Conservation (phyloP, 2,113 vertebrate genomes). For the Chroicocephalus ridibundus region DNA sequence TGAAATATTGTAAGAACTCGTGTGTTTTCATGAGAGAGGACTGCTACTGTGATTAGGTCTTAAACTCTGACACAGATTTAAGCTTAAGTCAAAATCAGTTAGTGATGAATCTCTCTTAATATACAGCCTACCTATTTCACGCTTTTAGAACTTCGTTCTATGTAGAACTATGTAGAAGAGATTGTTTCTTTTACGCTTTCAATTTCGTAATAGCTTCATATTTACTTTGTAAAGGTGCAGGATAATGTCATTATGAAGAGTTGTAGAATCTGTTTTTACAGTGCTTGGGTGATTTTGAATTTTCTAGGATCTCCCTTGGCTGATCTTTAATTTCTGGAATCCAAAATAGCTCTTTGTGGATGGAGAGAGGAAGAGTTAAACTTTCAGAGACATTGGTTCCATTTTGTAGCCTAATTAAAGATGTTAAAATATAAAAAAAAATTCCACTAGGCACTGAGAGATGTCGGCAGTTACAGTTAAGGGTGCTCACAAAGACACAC, state of each 20-base stretch:
- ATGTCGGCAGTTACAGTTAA: neutral
- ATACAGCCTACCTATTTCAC: neutral
- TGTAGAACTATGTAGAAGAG: neutral
- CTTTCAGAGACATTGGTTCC: neutral
- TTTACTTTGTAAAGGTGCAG: neutral
- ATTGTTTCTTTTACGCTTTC: neutral
- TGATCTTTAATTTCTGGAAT: neutral
- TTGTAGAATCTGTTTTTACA: neutral
- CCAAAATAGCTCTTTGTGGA: neutral
- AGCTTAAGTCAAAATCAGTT: neutral
- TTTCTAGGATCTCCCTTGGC: neutral
- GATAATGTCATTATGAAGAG: neutral
- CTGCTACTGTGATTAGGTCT: neutral
- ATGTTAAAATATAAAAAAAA: neutral
- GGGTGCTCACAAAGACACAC: neutral
- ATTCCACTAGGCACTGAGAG: neutral
- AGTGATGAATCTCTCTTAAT: neutral
- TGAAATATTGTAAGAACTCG: neutral
- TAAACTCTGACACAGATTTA: neutral
- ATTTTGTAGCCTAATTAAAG: neutral
- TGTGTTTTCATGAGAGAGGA: accelerated
- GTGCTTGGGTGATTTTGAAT: neutral
- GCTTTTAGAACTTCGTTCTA: neutral
- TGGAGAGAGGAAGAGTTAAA: neutral
- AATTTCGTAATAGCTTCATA: neutral